phyloP scores from a whole-genome alignment of 1,140 invertebrate species.

The Camponotus floridanus region DNA sequence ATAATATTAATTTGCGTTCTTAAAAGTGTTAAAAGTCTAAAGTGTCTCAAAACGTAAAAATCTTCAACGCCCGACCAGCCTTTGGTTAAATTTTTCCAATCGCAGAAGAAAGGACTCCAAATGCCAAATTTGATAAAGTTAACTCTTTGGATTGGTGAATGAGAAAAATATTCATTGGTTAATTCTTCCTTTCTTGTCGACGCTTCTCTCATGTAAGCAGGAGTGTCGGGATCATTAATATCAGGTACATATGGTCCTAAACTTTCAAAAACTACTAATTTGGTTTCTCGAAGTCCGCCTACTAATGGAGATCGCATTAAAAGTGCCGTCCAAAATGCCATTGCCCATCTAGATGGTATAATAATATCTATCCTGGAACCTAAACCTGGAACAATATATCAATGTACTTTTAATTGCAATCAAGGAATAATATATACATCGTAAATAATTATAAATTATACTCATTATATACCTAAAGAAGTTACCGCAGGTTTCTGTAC shows the following conservation, averaged over 20 bases:
- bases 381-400: constrained; percentile 87
- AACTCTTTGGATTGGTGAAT: constrained; percentile 93
- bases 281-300: constrained; percentile 92
- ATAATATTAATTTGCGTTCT: constrained; percentile 74
- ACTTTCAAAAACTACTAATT: constrained; percentile 90
- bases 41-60: constrained; percentile 86
- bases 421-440: background rate
- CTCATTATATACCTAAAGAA: constrained; percentile 55
- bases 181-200: constrained; percentile 78
- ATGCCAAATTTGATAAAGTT: constrained; percentile 94
- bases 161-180: constrained; percentile 89
- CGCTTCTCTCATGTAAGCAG: constrained; percentile 86
- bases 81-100: constrained; percentile 90
- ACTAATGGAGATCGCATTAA: constrained; percentile 93
- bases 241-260: constrained; percentile 84
- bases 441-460: background rate
- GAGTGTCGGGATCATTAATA: constrained; percentile 90
- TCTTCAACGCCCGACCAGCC: constrained; percentile 88
- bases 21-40: constrained; percentile 80
- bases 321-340: constrained; percentile 94
- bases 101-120: constrained; percentile 91
- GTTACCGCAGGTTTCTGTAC: constrained; percentile 91
- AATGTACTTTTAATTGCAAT: background rate
- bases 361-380: constrained; percentile 95
- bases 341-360: constrained; percentile 91